phyloP scores from a whole-genome alignment of 2,888 invertebrate genomes.

The Epiblema foenella region DNA sequence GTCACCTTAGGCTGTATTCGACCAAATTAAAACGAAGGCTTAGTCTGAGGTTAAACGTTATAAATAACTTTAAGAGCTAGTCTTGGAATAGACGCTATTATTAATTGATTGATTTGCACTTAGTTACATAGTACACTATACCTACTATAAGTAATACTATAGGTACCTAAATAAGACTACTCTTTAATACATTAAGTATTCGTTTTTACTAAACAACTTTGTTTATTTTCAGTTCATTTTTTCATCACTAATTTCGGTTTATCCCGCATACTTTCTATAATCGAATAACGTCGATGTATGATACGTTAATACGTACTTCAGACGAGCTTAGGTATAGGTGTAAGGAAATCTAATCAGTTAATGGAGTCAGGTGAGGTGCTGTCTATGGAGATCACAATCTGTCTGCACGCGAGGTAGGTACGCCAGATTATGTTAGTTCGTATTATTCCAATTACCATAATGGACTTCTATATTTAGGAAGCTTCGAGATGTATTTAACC shows the following conservation, averaged over 20 bases:
- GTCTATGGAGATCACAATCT: constrained; percentile 68
- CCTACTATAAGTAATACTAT: too few relatives aligned
- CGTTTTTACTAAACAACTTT: background rate
- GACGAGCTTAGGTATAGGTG: constrained; percentile 51
- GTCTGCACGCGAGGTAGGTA: constrained; percentile 47
- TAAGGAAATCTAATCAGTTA: constrained; percentile 71
- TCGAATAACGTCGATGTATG: constrained; percentile 19
- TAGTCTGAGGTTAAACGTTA: too few relatives aligned
- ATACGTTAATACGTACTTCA: constrained; percentile 3
- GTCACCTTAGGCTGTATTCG: too few relatives aligned
- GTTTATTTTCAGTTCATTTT: background rate
- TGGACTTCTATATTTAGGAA: background rate
- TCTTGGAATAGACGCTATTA: too few relatives aligned
- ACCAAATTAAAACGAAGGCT: too few relatives aligned
- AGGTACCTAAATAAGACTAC: too few relatives aligned
- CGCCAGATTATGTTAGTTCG: constrained; percentile 15
- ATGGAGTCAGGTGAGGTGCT: constrained; percentile 66
- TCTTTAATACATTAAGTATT: background rate
- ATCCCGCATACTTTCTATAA: constrained; percentile 11
- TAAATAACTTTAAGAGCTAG: too few relatives aligned
- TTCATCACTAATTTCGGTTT: background rate
- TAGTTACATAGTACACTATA: too few relatives aligned
- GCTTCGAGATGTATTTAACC: background rate
- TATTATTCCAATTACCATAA: constrained; percentile 10
- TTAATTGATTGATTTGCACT: too few relatives aligned